A percentile compares a stretch with the other conserved stretches of the same genome.
These are phyloP conservation scores for Caenorhabditis sp. DNA, from an alignment of 2,888 invertebrate species.

Conservation along the genomic window DNA sequence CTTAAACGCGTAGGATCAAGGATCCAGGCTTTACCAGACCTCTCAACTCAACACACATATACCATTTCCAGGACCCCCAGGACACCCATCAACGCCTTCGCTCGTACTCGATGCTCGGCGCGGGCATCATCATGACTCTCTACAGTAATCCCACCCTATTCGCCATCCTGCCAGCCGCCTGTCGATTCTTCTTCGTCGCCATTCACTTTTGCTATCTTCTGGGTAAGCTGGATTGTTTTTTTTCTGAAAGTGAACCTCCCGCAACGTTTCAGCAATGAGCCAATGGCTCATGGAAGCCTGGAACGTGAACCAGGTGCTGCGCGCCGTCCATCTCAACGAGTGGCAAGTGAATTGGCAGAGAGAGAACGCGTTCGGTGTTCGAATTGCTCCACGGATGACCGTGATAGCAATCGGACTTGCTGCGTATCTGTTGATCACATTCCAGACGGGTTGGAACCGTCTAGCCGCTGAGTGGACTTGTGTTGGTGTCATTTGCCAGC, in stretches of 20 bases:
- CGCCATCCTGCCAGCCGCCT: background rate
- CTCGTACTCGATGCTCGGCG: conserved; percentile 8
- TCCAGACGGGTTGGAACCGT: conserved; percentile 33
- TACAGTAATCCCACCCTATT: conserved; percentile 19
- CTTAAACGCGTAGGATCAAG: too few relatives aligned
- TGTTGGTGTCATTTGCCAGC: conserved; percentile 48
- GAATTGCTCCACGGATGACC: conserved; percentile 18
- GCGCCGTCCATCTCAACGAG: conserved; percentile 41
- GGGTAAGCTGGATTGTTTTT: conserved; percentile 9
- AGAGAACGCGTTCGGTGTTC: background rate
- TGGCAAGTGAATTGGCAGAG: conserved; percentile 32
- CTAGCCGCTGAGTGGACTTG: conserved; percentile 48
- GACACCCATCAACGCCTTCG: conserved; percentile 34
- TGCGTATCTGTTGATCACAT: background rate
- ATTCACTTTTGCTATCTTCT: conserved; percentile 32
- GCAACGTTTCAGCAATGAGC: conserved; percentile 31
- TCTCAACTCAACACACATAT: too few relatives aligned
- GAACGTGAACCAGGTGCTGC: conserved; percentile 53
- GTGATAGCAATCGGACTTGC: background rate
- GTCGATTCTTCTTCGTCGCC: conserved; percentile 28
- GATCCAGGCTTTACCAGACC: too few relatives aligned
- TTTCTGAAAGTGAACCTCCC: too few relatives aligned
- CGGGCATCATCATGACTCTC: background rate
- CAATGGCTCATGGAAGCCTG: conserved; percentile 46
- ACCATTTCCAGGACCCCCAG: conserved; percentile 39